These are phyloP conservation scores for Erinaceus europaeus DNA, from an alignment of 2,113 vertebrate species.

Conservation along the genomic window DNA sequence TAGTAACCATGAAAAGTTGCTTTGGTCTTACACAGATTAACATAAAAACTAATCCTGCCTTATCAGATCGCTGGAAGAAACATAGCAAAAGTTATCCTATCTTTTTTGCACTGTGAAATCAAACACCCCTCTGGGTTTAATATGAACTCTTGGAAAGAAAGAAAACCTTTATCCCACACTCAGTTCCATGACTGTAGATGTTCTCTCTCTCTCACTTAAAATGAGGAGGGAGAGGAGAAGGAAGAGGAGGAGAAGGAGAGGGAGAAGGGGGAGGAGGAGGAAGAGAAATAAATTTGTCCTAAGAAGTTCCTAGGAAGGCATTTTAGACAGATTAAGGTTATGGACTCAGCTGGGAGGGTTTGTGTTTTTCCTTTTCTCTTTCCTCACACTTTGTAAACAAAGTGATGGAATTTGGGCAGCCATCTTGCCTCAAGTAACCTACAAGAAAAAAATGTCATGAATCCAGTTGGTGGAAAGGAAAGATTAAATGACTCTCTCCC, in stretches of 20 bases:
- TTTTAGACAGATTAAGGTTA: neutral
- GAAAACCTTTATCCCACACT: slow-evolving; percentile 3
- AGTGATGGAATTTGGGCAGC: neutral
- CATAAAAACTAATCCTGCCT: slow-evolving; percentile 40
- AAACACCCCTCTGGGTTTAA: slow-evolving; percentile 18
- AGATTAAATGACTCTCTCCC: neutral
- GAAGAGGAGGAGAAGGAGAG: too few relatives aligned
- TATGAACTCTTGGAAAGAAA: slow-evolving; percentile 15
- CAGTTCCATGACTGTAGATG: slow-evolving; percentile 27
- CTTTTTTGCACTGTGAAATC: slow-evolving; percentile 62
- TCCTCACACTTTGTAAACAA: neutral
- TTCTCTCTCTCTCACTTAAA: neutral
- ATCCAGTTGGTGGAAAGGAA: neutral
- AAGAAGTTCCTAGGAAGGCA: neutral
- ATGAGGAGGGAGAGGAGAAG: too few relatives aligned
- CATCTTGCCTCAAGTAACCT: neutral
- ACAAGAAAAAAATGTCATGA: neutral
- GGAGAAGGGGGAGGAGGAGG: too few relatives aligned
- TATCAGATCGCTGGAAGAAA: slow-evolving; percentile 53
- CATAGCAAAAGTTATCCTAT: slow-evolving; percentile 58
- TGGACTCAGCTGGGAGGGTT: neutral
- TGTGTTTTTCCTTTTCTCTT: neutral
- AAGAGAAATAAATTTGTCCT: too few relatives aligned
- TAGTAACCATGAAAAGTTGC: slow-evolving; percentile 44
- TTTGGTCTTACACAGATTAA: slow-evolving; percentile 51